phyloP scores from a whole-genome alignment of 2,888 invertebrate species.

The Phrixothrix hirtus region DNA sequence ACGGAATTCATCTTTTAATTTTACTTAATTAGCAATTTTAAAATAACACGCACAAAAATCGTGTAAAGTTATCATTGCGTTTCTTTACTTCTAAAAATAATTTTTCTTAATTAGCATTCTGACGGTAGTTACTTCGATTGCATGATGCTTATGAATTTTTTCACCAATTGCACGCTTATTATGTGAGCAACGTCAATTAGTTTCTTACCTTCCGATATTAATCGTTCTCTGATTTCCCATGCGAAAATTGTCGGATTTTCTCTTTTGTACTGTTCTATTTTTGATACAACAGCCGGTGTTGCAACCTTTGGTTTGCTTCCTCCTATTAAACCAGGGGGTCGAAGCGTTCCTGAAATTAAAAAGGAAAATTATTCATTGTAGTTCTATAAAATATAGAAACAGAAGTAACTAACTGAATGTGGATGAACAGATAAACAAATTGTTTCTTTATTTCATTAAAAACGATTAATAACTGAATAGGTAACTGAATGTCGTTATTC shows the following conservation, averaged over 20 bases:
- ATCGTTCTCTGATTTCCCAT: constrained; percentile 96
- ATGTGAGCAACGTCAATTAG: neutral
- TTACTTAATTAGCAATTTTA: constrained; percentile 37
- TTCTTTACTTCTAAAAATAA: constrained; percentile 13
- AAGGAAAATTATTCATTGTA: constrained; percentile 1
- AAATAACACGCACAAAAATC: constrained; percentile 42
- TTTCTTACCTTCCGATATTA: constrained; percentile 89
- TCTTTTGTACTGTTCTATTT: constrained; percentile 97
- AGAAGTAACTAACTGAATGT: no score
- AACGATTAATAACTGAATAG: neutral
- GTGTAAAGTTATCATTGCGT: constrained; percentile 22
- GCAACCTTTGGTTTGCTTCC: constrained; percentile 98
- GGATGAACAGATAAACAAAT: no score
- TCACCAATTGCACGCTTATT: no score
- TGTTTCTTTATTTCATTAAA: neutral
- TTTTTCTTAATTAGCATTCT: constrained; percentile 18
- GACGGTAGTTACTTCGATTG: no score
- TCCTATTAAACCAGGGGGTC: constrained; percentile 89
- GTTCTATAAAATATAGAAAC: no score
- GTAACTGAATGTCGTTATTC: constrained; percentile 1
- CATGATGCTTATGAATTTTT: no score
- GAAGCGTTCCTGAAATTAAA: constrained; percentile 74
- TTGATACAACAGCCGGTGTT: constrained; percentile 94
- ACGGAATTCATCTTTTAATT: constrained; percentile 43
- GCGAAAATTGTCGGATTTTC: constrained; percentile 99